Evolutionary conservation across 2,797 vertebrate genomes (phyloP), one percentile per base, ranked within the genome.

Genomic region (Gambelia wislizenii): DNA sequence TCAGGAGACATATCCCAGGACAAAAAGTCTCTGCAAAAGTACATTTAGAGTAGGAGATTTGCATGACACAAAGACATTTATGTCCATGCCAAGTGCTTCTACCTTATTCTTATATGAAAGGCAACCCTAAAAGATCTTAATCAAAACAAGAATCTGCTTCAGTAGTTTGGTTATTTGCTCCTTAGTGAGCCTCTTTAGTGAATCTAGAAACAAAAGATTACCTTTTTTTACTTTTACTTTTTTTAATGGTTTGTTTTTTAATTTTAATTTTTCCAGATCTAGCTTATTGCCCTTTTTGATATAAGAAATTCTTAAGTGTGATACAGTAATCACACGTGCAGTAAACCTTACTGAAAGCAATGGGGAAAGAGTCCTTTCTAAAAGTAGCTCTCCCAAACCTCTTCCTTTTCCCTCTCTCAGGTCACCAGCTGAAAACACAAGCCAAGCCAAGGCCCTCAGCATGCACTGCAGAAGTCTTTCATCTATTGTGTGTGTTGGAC

Each of bases 371-470:
- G 4, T 13, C 74, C 9, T 87, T 92, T 91, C 92, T 86, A 52
- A 52, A 77, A 88, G 69, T 54, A 56, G 33, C 44, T 69, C 80
- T 92, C 87, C 30, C 3, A n/a, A 3, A 42, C 18, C 49, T 88
- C 0, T 69, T 75, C 47, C 42, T 59, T n/a, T 91, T 61, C 70
- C 69, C 79, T 52, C 78, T 92, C 42, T 22, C 69, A 91, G 88
- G 79, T 91, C 90, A 79, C 59, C 87, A 80, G 80, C 59, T 86
- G 88, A 93, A 91, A 88, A 86, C 86, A 89, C 74, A 92, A 91
- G 90, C 86, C 42, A 0, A 42, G 80, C 13, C 14, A 77, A 88
- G 76, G 56, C 22, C 81, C 94, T 84, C 85, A 54, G 54, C 61
- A 74, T 81, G 91, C 84, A 13, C 86, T 56, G 83, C 20, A 52